These are phyloP conservation scores for Parambassis ranga DNA, from an alignment of 2,797 vertebrate genomes.

Conservation along the genomic window DNA sequence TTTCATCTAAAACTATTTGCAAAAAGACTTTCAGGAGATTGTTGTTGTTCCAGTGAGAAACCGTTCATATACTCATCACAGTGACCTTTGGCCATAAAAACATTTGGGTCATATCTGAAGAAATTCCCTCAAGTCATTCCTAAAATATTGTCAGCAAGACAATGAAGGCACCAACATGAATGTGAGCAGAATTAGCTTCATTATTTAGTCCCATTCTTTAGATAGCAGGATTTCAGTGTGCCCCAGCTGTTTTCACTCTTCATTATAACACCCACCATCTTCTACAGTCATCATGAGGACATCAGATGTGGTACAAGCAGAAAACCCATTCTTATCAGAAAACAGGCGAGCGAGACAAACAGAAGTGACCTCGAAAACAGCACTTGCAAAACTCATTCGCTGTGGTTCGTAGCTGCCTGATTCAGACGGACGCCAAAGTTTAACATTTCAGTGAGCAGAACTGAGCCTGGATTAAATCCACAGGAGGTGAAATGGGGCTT, in stretches of 20 bases:
- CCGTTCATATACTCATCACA: too few species aligned
- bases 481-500: neutral
- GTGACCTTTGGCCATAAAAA: too few species aligned
- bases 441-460: slow-evolving; percentile 4
- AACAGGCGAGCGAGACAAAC: slow-evolving; percentile 24
- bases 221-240: slow-evolving; percentile 16
- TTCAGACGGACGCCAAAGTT: slow-evolving; percentile 23
- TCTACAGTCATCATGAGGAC: slow-evolving; percentile 3
- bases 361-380: slow-evolving; percentile 19
- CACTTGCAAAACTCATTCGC: slow-evolving; percentile 14
- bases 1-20: too few species aligned
- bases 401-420: neutral
- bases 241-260: slow-evolving; percentile 36
- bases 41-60: too few species aligned
- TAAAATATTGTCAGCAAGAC: too few species aligned
- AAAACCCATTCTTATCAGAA: slow-evolving; percentile 11
- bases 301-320: neutral
- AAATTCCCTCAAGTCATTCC: too few species aligned
- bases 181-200: slow-evolving; percentile 29
- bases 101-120: too few species aligned
- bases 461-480: slow-evolving; percentile 3
- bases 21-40: too few species aligned
- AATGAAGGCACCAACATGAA: neutral
- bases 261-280: slow-evolving; percentile 1
- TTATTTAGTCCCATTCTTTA: slow-evolving; percentile 36